Percentiles rank a stretch among this genome's conserved stretches.
These are phyloP conservation scores for Melipona quadrifasciata DNA, from an alignment of 1,140 invertebrate species.

Conservation along the genomic window DNA sequence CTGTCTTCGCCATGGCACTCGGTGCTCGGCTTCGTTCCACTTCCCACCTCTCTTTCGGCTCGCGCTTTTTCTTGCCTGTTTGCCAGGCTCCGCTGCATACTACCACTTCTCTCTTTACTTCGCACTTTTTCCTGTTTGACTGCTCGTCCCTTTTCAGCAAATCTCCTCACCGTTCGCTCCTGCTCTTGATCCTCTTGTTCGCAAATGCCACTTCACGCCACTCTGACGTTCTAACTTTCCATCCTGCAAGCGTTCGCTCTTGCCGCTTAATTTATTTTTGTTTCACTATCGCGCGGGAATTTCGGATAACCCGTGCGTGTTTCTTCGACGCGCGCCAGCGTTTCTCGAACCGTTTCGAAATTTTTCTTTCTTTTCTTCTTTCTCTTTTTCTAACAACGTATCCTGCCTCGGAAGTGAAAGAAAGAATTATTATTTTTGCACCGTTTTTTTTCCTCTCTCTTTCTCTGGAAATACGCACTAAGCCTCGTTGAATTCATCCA, in stretches of 20 bases:
- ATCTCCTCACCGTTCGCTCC: background rate
- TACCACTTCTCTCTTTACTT: background rate
- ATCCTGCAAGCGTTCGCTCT: background rate
- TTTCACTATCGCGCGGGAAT: background rate
- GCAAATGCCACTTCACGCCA: background rate
- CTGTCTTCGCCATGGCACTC: background rate
- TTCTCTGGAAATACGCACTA: background rate
- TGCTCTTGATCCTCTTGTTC: background rate
- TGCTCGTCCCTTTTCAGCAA: background rate
- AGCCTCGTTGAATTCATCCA: background rate
- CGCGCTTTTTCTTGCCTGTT: background rate
- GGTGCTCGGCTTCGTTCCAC: background rate
- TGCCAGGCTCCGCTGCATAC: background rate
- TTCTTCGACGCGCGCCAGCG: background rate
- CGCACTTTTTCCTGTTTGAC: background rate
- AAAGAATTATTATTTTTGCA: background rate
- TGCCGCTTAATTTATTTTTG: background rate
- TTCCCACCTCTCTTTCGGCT: background rate
- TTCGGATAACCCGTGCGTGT: background rate
- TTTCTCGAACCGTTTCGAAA: background rate
- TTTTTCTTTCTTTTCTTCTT: background rate
- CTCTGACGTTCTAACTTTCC: background rate
- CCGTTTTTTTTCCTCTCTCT: too few species aligned
- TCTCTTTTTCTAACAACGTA: too few species aligned
- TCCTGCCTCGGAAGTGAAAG: background rate